phyloP scores from a whole-genome alignment of 2,113 vertebrate genomes.

The Garra rufa region DNA sequence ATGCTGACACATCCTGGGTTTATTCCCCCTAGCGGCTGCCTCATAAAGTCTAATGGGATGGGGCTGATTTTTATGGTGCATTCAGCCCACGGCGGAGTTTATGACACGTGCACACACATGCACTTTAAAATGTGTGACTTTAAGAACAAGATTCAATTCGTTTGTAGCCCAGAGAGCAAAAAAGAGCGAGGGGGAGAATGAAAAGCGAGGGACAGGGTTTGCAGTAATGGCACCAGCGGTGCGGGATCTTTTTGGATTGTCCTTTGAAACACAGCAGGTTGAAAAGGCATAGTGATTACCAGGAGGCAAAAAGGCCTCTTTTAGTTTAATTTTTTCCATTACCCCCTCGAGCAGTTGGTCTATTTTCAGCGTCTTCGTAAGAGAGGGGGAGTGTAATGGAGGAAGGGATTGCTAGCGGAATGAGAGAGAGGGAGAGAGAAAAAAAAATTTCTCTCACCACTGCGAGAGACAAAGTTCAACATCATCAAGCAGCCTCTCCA shows the following conservation, averaged over 20 bases:
- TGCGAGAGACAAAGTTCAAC: constrained; percentile 43
- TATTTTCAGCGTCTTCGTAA: constrained; percentile 33
- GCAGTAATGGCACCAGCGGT: constrained; percentile 22
- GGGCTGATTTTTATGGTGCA: constrained; percentile 37
- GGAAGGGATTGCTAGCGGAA: neutral
- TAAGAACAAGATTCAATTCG: constrained; percentile 22
- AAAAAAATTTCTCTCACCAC: constrained; percentile 29
- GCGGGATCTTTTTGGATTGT: constrained; percentile 21
- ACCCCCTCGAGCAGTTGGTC: constrained; percentile 12
- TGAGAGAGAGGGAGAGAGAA: constrained; percentile 17
- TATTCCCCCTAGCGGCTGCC: constrained; percentile 44
- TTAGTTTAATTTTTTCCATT: constrained; percentile 48
- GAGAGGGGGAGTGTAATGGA: neutral
- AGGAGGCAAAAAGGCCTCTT: constrained; percentile 45
- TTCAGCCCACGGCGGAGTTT: constrained; percentile 26
- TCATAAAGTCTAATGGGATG: constrained; percentile 53
- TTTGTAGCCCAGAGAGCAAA: constrained; percentile 16
- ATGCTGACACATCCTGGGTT: constrained; percentile 41
- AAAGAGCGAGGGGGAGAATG: neutral
- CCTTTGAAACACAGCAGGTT: constrained; percentile 51
- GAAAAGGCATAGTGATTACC: constrained; percentile 48
- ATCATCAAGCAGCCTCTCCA: constrained; percentile 31
- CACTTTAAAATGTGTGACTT: constrained; percentile 28
- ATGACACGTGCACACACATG: constrained; percentile 24
- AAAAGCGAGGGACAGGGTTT: constrained; percentile 1